Conservation (phyloP, 2,113 vertebrate species). For the Tachycineta bicolor region DNA sequence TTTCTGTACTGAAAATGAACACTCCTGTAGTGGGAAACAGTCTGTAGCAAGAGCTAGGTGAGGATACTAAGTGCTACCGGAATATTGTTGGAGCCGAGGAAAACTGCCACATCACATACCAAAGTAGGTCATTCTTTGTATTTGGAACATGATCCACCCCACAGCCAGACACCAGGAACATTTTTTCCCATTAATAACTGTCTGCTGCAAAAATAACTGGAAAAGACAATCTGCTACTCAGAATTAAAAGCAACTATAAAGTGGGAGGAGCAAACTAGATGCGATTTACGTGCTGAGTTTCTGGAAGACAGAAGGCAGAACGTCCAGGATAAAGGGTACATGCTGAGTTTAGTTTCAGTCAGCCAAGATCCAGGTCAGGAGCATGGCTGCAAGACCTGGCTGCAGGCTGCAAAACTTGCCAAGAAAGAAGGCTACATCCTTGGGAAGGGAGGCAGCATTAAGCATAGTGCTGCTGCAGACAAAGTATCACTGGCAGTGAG, state of each 20-base stretch:
- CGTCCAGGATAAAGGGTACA: not conserved
- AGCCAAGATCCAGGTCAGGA: not conserved
- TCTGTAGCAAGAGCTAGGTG: constrained; percentile 30
- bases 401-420: not conserved
- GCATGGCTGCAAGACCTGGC: not conserved
- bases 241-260: constrained; percentile 24
- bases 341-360: not conserved
- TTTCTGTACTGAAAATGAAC: constrained; percentile 44
- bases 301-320: not conserved
- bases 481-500: not conserved
- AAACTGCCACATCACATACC: constrained; percentile 10
- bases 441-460: not conserved
- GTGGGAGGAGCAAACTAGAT: not conserved
- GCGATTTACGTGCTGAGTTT: not conserved
- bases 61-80: constrained; percentile 41
- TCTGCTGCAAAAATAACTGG: constrained; percentile 18
- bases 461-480: not conserved
- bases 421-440: not conserved
- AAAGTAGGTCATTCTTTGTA: not conserved
- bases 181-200: constrained; percentile 20
- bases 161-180: constrained; percentile 23
- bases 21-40: not conserved
- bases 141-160: not conserved
- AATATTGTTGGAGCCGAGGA: not conserved
- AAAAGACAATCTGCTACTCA: constrained; percentile 26